phyloP scores from a whole-genome alignment of 2,113 vertebrate genomes.

The Forbesichthys papilliferus region DNA sequence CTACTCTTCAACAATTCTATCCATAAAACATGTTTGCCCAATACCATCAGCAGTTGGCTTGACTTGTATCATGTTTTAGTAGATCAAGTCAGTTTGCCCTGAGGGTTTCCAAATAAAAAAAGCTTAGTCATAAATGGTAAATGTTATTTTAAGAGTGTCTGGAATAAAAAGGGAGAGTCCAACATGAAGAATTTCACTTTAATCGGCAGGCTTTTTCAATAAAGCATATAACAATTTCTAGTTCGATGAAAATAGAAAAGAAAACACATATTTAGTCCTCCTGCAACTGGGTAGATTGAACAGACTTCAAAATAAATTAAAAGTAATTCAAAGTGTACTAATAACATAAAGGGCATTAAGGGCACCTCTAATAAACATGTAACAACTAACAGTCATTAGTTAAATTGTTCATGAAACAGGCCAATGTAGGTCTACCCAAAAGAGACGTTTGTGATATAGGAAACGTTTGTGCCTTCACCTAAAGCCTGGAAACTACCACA shows the following conservation, averaged over 20 bases:
- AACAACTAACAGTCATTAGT: too few species aligned
- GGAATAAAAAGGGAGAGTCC: slow-evolving; percentile 5
- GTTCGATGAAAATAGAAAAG: background rate
- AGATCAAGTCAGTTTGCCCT: background rate
- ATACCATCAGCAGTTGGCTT: slow-evolving; percentile 2
- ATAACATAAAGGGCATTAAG: background rate
- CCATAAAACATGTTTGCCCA: slow-evolving; percentile 14
- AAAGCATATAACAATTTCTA: background rate
- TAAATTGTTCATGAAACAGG: too few species aligned
- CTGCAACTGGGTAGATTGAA: background rate
- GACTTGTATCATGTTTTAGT: background rate
- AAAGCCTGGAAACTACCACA: too few species aligned
- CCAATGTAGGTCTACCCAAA: too few species aligned
- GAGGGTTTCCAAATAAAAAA: slow-evolving; percentile 8
- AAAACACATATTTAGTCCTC: background rate
- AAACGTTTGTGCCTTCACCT: too few species aligned
- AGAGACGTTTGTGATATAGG: too few species aligned
- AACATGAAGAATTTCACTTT: background rate
- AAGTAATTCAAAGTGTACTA: background rate
- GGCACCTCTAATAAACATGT: too few species aligned
- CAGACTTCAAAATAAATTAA: too few species aligned
- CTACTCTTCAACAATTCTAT: background rate
- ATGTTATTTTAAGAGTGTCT: background rate
- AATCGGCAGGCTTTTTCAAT: slow-evolving; percentile 1
- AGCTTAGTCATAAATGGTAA: slow-evolving; percentile 3